These are phyloP conservation scores for Lutraria rhynchaena DNA, from an alignment of 1,140 invertebrate species.

Conservation along the genomic window DNA sequence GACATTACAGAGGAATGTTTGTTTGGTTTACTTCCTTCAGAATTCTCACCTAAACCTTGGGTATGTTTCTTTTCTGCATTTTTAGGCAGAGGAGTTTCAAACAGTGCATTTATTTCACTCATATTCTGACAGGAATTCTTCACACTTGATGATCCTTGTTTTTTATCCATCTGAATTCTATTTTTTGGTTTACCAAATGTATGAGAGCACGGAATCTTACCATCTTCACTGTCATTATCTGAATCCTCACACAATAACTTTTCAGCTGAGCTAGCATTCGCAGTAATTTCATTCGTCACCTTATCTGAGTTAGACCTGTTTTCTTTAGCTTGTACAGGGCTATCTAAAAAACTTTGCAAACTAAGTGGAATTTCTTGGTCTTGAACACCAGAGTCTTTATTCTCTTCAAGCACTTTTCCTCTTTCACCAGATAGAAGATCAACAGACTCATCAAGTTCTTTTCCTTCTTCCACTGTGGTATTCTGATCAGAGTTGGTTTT, in stretches of 20 bases:
- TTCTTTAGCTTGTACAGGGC: neutral
- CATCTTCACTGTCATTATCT: constrained; percentile 47
- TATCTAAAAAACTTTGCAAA: constrained; percentile 31
- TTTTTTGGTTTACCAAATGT: constrained; percentile 20
- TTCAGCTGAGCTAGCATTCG: constrained; percentile 3
- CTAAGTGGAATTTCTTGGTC: neutral
- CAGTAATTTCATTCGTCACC: neutral
- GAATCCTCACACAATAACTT: constrained; percentile 23
- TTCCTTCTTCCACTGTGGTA: neutral
- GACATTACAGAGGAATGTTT: too few species aligned
- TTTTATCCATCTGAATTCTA: neutral
- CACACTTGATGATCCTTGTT: constrained; percentile 17
- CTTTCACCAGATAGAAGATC: constrained; percentile 17
- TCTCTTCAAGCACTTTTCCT: neutral
- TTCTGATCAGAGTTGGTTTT: neutral
- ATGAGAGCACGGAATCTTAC: constrained; percentile 20
- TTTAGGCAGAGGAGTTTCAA: constrained; percentile 25
- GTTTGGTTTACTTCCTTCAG: constrained; percentile 13
- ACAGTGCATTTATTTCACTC: constrained; percentile 40
- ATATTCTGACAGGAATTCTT: constrained; percentile 40
- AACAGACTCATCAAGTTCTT: neutral
- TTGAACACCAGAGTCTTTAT: too few species aligned
- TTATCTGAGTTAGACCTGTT: constrained; percentile 1
- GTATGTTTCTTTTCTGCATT: neutral
- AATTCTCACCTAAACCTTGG: neutral